Evolutionary conservation across 2,797 vertebrate genomes (phyloP), one percentile per base, ranked within the genome.

Genomic region (Acrossocheilus fasciatus): DNA sequence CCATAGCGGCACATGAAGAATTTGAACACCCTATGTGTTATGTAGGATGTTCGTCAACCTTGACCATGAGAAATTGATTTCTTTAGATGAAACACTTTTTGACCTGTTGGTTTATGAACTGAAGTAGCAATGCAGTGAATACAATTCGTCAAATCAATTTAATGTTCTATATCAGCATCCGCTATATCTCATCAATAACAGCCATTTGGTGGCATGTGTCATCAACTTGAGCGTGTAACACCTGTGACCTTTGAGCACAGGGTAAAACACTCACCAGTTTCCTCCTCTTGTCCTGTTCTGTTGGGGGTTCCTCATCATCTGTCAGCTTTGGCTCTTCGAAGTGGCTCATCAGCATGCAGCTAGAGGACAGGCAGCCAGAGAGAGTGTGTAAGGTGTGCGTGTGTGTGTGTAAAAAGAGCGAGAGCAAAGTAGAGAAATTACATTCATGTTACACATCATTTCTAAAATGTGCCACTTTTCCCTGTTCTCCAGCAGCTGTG

Each of bases 241-340:
- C 41, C n/a, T 10, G 36, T 74, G 62, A 57, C 54, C 83, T 57
- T 72, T 47, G 30, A 20, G 8, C 23, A 59, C 39, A 15, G 5
- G 12, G 69, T 68, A 39, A 87, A 81, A 82, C 45, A 95, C 94
- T 94, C 92, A 99, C 98, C 88, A 96, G 92, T 92, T 97, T 99
- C 95, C 97, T 99, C 91, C 98, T 98, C 94, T 98, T 99, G 93
- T 99, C 98, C 93, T 99, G 98, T 89, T 99, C 98, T 79, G 97
- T 99, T 30, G 98, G 98, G 68, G 98, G 97, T 89, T 99, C 98
- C 88, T 98, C 96, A 87, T 98, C 97, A 69, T 99, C 98, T 89
- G 95, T 97, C 87, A 94, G 92, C 91, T 97, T 97, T 34, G 96
- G 95, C 88, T 99, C 98, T 92, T 99, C 98, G 92, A 96, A 95